Conservation (phyloP, 2,888 invertebrate species). For the Aphodius sticticus region DNA sequence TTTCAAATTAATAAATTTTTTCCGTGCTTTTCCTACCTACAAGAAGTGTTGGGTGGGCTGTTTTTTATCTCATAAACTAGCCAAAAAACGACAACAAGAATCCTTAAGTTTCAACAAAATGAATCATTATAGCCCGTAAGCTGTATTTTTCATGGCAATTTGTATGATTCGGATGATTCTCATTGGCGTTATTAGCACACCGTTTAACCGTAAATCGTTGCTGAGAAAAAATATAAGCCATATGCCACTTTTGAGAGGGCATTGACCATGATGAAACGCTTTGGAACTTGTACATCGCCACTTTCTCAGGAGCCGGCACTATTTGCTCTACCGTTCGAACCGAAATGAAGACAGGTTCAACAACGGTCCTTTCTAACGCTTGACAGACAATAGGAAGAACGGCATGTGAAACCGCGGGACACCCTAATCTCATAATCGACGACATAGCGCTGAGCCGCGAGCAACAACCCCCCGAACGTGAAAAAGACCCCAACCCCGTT, state of each 20-base stretch:
- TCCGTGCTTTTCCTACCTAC: too few relatives aligned
- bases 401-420: conserved; percentile 11
- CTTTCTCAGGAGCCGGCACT: not conserved
- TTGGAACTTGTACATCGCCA: not conserved
- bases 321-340: not conserved
- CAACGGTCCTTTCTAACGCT: not conserved
- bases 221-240: not conserved
- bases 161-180: too few relatives aligned
- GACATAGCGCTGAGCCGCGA: conserved; percentile 4
- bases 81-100: too few relatives aligned
- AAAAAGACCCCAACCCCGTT: not conserved
- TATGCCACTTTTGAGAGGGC: not conserved
- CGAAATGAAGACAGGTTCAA: not conserved
- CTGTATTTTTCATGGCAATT: too few relatives aligned
- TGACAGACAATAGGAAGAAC: not conserved
- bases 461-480: not conserved
- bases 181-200: too few relatives aligned
- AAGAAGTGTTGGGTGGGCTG: too few relatives aligned
- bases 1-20: too few relatives aligned
- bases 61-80: too few relatives aligned
- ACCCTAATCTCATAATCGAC: not conserved
- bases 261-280: not conserved
- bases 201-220: too few relatives aligned
- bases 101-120: too few relatives aligned
- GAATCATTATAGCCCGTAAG: too few relatives aligned